Percentiles rank a stretch among this genome's conserved stretches.
Evolutionary conservation across 2,888 invertebrate species (phyloP).

Genomic region (Conistra vaccinii): DNA sequence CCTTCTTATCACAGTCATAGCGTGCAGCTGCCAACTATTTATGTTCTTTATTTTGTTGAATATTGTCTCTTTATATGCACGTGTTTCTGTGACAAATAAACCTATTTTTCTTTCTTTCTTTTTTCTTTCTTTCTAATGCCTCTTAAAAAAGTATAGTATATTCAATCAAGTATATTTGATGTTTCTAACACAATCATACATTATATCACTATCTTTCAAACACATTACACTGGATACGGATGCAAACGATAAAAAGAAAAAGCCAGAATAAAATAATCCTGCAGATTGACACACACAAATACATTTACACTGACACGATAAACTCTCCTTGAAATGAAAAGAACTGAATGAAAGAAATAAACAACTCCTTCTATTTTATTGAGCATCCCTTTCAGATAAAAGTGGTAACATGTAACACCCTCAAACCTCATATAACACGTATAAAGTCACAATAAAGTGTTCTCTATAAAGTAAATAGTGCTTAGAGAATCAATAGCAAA

Average conservation of each 20-base stretch:
- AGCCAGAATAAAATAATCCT: background rate
- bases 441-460: too few species aligned
- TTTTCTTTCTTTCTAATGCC: too few species aligned
- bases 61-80: too few species aligned
- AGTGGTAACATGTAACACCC: background rate
- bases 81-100: too few species aligned
- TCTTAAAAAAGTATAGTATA: background rate
- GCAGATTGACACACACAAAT: background rate
- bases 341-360: background rate
- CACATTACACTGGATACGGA: background rate
- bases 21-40: too few species aligned
- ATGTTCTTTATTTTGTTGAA: too few species aligned
- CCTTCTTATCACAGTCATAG: too few species aligned
- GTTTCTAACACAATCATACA: background rate
- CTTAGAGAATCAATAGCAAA: constrained; percentile 28
- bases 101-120: too few species aligned
- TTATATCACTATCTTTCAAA: constrained; percentile 3
- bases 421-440: background rate
- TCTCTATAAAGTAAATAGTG: constrained; percentile 29
- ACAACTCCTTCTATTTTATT: background rate
- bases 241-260: background rate
- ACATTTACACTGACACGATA: background rate
- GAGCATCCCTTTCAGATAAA: constrained; percentile 9
- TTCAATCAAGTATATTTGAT: background rate
- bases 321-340: background rate